phyloP scores from a whole-genome alignment of 1,140 invertebrate species.

The Himalopsyche phryganea region DNA sequence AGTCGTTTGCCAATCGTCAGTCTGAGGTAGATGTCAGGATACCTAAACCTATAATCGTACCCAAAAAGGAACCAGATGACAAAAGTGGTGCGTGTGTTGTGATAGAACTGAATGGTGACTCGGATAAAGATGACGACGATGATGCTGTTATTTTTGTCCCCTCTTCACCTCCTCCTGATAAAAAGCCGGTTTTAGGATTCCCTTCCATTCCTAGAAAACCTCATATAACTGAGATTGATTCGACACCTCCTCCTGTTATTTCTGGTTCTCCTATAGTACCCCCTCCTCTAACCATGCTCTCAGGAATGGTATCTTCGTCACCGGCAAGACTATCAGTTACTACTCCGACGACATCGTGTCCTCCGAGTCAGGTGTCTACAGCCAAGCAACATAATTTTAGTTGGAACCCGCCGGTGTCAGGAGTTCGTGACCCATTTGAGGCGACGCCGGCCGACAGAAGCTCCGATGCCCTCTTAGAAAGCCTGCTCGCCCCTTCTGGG shows the following conservation, averaged over 20 bases:
- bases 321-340: not conserved
- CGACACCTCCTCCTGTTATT: not conserved
- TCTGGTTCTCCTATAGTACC: not conserved
- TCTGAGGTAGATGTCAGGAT: constrained; percentile 9
- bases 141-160: constrained; percentile 31
- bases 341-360: not conserved
- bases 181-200: constrained; percentile 17
- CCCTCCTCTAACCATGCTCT: not conserved
- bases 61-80: constrained; percentile 27
- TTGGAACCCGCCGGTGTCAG: constrained; percentile 30
- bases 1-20: constrained; percentile 15
- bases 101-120: constrained; percentile 31
- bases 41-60: constrained; percentile 31
- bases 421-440: constrained; percentile 7
- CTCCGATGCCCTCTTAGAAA: constrained; percentile 24
- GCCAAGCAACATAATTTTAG: constrained; percentile 31
- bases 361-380: constrained; percentile 5
- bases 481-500: constrained; percentile 16
- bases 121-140: constrained; percentile 16
- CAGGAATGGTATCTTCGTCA: not conserved
- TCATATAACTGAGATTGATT: constrained; percentile 6
- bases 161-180: constrained; percentile 16
- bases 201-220: not conserved
- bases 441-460: constrained; percentile 21
- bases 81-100: constrained; percentile 4